Base-by-base conservation (phyloP, 2,797 vertebrate genomes). In the Dicrostonyx torquatus region DNA sequence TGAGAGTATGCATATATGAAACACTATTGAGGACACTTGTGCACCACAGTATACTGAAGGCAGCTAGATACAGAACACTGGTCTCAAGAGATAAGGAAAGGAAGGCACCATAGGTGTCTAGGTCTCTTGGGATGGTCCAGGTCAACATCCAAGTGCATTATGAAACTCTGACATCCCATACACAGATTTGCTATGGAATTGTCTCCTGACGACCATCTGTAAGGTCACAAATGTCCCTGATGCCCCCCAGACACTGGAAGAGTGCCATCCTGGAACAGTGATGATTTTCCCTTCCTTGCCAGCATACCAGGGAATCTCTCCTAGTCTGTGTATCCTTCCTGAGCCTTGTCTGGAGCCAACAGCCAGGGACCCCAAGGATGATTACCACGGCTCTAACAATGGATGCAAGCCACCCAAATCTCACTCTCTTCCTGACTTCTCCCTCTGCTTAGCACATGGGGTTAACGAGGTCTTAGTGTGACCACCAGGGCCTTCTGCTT, bases 61-160 rank as follows among this genome's bases (percentile, higher is more conserved):
- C 9, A 31, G 37, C 50, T 37, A 26, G 34, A 34, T 26, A 43
- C 37, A 40, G 34, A 85, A 34, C 11, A 20, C 24, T 58, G 18
- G 13, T 70, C 20, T 70, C 9, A 4, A 55, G 34, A 0, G 13
- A 72, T 45, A 58, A 66, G 26, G 29, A 53, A 5, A 79, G 15
- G 79, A 55, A 68, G 75, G 45, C 14, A 37, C 0, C 0, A 26
- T 20, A 22, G 76, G 14, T 37, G 7, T 89, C 75, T 34, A 77
- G 14, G 37, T 40, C 77, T 20, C 6, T 58, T 76, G 14, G 15
- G 26, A 48, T 5, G 29, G 8, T 60, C 11, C 11, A 40, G 29
- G 8, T 13, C 4, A 29, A 14, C 34, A 18, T 6, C 15, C 1
- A 48, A 43, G 0, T 5, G 6, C 0, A 0, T 10, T 40, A 4